A percentile compares a stretch with the other conserved stretches of the same genome.
Evolutionary conservation across 2,888 invertebrate genomes (phyloP).

Genomic region (Allacma fusca): DNA sequence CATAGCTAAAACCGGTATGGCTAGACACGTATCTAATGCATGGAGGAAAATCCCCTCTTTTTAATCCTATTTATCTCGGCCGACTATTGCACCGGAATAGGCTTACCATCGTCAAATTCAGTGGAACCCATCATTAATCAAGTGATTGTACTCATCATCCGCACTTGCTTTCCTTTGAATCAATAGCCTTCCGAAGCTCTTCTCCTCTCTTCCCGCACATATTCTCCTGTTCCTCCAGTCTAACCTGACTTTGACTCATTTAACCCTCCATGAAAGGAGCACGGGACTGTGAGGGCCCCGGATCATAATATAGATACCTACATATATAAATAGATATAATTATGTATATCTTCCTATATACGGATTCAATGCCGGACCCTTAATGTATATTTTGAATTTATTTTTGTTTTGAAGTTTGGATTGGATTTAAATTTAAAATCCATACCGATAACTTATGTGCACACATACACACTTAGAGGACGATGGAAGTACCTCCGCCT

Average conservation of each 20-base stretch:
- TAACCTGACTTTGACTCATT: conserved; percentile 11
- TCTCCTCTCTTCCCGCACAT: not conserved
- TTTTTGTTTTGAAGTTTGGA: not conserved
- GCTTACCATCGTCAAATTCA: conserved; percentile 60
- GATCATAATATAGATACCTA: too few species aligned
- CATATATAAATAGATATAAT: too few species aligned
- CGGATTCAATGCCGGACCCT: not conserved
- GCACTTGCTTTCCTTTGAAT: conserved; percentile 29
- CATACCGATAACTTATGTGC: not conserved
- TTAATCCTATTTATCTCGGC: conserved; percentile 61
- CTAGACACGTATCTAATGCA: not conserved
- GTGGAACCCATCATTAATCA: conserved; percentile 60
- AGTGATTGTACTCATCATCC: conserved; percentile 58
- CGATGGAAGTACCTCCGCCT: too few species aligned
- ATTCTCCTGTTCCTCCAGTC: not conserved
- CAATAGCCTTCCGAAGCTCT: not conserved
- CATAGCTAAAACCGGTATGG: too few species aligned
- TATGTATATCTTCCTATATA: too few species aligned
- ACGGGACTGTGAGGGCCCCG: too few species aligned
- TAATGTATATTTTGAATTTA: conserved; percentile 11
- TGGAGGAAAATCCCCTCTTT: conserved; percentile 45
- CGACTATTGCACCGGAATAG: conserved; percentile 48
- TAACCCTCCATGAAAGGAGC: not conserved
- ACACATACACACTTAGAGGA: too few species aligned
- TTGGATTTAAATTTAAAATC: not conserved